Percentiles rank a stretch among this genome's conserved stretches.
These are phyloP conservation scores for Mormyrus hasselquistii DNA, from an alignment of 2,797 vertebrate genomes.

Conservation along the genomic window DNA sequence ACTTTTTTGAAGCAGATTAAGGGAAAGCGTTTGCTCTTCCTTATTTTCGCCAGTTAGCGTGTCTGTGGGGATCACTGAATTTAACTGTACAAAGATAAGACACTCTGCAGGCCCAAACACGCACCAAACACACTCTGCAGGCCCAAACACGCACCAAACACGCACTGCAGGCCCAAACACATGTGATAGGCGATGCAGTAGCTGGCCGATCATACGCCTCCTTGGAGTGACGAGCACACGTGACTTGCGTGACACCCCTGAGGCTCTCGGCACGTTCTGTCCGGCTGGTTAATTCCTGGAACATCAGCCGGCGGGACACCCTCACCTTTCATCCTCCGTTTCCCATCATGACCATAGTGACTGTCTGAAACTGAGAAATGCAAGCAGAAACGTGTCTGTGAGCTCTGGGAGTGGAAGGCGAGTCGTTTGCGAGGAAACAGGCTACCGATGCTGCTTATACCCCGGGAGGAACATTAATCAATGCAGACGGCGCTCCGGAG, in stretches of 20 bases:
- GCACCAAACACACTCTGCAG: neutral
- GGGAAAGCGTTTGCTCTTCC: conserved; percentile 38
- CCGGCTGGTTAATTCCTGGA: neutral
- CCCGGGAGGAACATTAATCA: conserved; percentile 19
- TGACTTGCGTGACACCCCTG: neutral
- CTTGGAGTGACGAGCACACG: neutral
- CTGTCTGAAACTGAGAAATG: neutral
- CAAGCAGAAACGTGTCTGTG: neutral
- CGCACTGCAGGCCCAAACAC: neutral
- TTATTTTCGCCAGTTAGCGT: neutral
- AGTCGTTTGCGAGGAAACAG: neutral
- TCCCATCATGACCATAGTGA: neutral
- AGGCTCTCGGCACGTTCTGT: neutral
- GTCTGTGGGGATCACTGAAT: neutral
- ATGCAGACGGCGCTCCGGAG: conserved; percentile 13
- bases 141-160: neutral
- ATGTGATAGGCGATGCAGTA: neutral
- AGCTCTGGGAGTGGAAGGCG: neutral
- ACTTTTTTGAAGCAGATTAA: conserved; percentile 36
- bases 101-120: neutral
- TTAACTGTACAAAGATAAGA: neutral
- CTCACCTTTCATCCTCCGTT: neutral
- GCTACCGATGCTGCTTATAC: neutral
- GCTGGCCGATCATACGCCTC: neutral
- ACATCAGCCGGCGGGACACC: neutral